Base-by-base conservation (phyloP, 1,140 invertebrate species). In the Dreissena polymorpha region DNA sequence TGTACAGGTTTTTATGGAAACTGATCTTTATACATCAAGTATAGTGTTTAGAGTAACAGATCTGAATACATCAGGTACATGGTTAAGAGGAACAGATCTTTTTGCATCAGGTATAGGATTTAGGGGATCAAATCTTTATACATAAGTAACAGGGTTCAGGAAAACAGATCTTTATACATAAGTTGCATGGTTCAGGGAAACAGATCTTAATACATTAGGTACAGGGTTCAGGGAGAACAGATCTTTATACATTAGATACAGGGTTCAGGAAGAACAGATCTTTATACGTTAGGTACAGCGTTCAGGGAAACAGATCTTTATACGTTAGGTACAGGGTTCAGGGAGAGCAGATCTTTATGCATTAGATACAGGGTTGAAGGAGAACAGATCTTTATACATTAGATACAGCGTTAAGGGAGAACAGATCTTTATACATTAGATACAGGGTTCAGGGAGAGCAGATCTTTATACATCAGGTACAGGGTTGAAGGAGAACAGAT, bases 211-310 rank as follows among this genome's bases (percentile, higher is more conserved):
- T 5, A 39, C 39, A 39, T 5, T 8, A 39, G 39, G 2, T 39
- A 39, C 39, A 39, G 3, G 2, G 39, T 39, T 2, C 39, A 39
- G 39, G 39, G 39, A 5, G 39, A 5, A 5, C 8, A 39, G 39
- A 39, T 39, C 39, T 39, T 39, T 39, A 39, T 39, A 5, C 39
- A 39, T 8, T 8, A 39, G 39, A 8, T 39, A 39, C 39, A 39
- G 39, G 39, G 3, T 39, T 5, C 8, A 39, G 39, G 39, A 8
- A 39, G n/a, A 39, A 84, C 93, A 94, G 81, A 94, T 94, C 8
- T 93, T 90, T 84, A 85, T 89, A 55, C 92, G 92, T 75, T 91
- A 92, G 81, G 90, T 90, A 68, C 18, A 39, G 55, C 0, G 25
- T 39, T 14, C 39, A 72, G n/a, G 16, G 57, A 21, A n/a, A 16